Evolutionary conservation across 2,888 invertebrate species (phyloP).

Genomic region (Dynastes grantii): DNA sequence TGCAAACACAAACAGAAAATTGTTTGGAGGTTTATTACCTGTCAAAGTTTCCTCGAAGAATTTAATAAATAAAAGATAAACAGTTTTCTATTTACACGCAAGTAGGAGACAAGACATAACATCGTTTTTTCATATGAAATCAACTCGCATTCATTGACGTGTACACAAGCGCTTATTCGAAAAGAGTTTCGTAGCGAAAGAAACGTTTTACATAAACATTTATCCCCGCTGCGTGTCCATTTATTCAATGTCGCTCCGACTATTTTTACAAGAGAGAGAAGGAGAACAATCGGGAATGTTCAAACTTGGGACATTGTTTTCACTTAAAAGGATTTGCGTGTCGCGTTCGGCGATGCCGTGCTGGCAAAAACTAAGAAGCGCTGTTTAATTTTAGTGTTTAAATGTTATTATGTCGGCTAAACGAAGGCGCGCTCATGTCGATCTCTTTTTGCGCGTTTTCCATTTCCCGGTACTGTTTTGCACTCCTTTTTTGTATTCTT

Average conservation of each 20-base stretch:
- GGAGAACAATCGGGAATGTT: conserved; percentile 42
- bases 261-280: conserved; percentile 42
- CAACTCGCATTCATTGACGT: conserved; percentile 14
- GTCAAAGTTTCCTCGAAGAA: conserved; percentile 2
- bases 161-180: conserved; percentile 27
- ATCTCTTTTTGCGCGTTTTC: conserved; percentile 43
- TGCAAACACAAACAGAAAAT: conserved; percentile 11
- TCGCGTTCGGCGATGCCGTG: conserved; percentile 44
- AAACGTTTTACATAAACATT: conserved; percentile 49
- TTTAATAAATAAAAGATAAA: conserved; percentile 33
- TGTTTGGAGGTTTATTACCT: conserved; percentile 21
- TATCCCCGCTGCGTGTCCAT: conserved; percentile 46
- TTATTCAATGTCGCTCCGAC: conserved; percentile 46
- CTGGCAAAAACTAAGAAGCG: conserved; percentile 46
- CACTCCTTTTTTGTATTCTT: conserved; percentile 44
- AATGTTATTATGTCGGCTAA: conserved; percentile 47
- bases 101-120: conserved; percentile 9
- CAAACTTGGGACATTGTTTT: conserved; percentile 48
- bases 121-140: conserved; percentile 28
- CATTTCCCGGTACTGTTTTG: conserved; percentile 33
- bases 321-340: conserved; percentile 52
- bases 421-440: conserved; percentile 44
- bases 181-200: conserved; percentile 31
- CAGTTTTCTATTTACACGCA: conserved; percentile 32
- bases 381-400: conserved; percentile 51